phyloP scores from a whole-genome alignment of 2,797 vertebrate species.

The Pelochelys cantorii region DNA sequence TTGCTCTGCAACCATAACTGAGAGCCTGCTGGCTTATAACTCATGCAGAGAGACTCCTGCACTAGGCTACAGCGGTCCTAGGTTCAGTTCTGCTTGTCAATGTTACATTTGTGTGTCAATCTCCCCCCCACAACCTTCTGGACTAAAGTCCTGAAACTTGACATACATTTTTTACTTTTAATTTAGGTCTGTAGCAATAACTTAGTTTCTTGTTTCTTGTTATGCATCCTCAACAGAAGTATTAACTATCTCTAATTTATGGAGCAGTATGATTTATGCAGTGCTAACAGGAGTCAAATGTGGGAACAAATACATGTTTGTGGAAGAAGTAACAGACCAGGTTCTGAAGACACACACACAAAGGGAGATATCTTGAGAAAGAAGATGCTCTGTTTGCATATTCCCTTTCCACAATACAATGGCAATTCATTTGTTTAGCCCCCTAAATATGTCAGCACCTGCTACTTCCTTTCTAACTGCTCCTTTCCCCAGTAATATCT shows the following conservation, averaged over 20 bases:
- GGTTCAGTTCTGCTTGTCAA: no score
- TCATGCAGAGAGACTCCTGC: no score
- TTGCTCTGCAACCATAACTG: no score
- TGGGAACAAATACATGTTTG: neutral
- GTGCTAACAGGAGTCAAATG: neutral
- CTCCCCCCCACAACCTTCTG: neutral
- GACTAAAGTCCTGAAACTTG: neutral
- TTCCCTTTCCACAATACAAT: neutral
- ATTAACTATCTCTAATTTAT: neutral
- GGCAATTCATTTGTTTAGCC: neutral
- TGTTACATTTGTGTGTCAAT: neutral
- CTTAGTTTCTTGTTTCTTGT: no score
- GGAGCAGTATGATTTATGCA: neutral
- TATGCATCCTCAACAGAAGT: no score
- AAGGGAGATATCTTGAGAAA: neutral
- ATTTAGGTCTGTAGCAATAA: rapidly evolving
- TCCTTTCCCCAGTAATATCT: neutral
- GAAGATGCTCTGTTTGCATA: neutral
- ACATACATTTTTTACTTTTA: neutral
- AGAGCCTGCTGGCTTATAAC: no score
- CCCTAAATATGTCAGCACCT: neutral
- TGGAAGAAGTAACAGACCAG: neutral
- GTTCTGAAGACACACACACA: neutral
- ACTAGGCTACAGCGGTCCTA: no score
- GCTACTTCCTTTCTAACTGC: neutral